Conservation (phyloP, 2,113 vertebrate genomes). For the Zosterops lateralis region DNA sequence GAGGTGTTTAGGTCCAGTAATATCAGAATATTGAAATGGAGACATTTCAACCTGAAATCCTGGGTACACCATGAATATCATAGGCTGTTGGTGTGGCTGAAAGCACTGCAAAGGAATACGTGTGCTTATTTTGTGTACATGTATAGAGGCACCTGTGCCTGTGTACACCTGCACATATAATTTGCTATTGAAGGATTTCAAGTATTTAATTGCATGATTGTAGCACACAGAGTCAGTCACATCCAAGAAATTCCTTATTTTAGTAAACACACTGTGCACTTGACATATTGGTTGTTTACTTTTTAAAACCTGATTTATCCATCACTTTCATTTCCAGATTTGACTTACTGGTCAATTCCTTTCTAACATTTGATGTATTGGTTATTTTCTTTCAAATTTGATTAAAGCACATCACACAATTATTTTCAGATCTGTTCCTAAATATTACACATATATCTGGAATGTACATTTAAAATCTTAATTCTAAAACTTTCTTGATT, state of each 20-base stretch:
- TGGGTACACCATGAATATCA: neutral
- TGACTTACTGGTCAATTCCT: constrained; percentile 74
- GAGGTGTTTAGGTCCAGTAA: neutral
- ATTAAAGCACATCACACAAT: constrained; percentile 70
- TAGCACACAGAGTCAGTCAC: neutral
- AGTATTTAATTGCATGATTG: neutral
- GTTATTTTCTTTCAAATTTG: constrained; percentile 74
- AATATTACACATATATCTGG: constrained; percentile 63
- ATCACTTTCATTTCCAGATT: constrained; percentile 65
- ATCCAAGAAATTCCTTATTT: constrained; percentile 19
- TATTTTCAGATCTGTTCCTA: constrained; percentile 69
- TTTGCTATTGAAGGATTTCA: neutral
- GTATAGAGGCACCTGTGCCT: neutral
- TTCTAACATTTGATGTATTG: constrained; percentile 69
- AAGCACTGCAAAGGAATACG: rapidly evolving
- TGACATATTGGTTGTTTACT: constrained; percentile 61
- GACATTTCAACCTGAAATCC: neutral
- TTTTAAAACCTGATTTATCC: constrained; percentile 71
- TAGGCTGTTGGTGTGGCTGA: neutral
- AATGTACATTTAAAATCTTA: constrained; percentile 65
- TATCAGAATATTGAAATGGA: neutral
- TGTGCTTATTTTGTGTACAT: neutral
- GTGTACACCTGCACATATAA: neutral
- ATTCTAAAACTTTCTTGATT: constrained; percentile 65
- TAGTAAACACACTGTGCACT: constrained; percentile 38